Evolutionary conservation across 1,140 invertebrate genomes (phyloP), one percentile per base, ranked within the genome.

Genomic region (Pachyrhynchus sulphureomaculatus): DNA sequence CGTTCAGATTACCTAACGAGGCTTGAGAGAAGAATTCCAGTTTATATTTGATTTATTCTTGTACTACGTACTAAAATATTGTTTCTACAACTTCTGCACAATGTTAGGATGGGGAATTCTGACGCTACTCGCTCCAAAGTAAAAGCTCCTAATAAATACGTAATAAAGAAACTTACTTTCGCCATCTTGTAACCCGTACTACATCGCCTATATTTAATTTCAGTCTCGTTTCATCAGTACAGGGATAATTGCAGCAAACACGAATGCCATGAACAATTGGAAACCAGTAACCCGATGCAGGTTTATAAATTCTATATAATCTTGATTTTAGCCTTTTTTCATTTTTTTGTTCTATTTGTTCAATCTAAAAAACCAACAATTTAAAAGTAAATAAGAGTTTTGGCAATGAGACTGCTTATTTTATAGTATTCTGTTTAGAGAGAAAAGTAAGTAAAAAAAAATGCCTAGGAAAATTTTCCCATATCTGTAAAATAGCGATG

Each of bases 341-440:
- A 34, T 80, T 72, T 78, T 98, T 98, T 76, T 98, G 96, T 32
- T 85, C 82, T 26, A 93, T 78, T 77, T 98, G 96, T 73, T 98
- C 96, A 8, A 84, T 77, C 95, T 98, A 71, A 48, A 75, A 72
- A 70, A n/a, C n/a, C 58, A 59, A 52, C 61, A 24, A 56, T n/a
- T 36, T 64, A 26, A 6, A 33, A 65, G 32, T 12, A n/a, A n/a
- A n/a, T n/a, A n/a, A n/a, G n/a, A n/a, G n/a, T n/a, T n/a, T n/a
- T n/a, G n/a, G n/a, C n/a, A n/a, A n/a, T n/a, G n/a, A n/a, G n/a
- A n/a, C n/a, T n/a, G n/a, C n/a, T n/a, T n/a, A n/a, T n/a, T n/a
- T n/a, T n/a, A n/a, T n/a, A n/a, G n/a, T n/a, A n/a, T n/a, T n/a
- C n/a, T n/a, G n/a, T n/a, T n/a, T n/a, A n/a, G n/a, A n/a, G n/a